Evolutionary conservation across 1,140 invertebrate species (phyloP).

Genomic region (Pseudomyrmex dendroicus): DNA sequence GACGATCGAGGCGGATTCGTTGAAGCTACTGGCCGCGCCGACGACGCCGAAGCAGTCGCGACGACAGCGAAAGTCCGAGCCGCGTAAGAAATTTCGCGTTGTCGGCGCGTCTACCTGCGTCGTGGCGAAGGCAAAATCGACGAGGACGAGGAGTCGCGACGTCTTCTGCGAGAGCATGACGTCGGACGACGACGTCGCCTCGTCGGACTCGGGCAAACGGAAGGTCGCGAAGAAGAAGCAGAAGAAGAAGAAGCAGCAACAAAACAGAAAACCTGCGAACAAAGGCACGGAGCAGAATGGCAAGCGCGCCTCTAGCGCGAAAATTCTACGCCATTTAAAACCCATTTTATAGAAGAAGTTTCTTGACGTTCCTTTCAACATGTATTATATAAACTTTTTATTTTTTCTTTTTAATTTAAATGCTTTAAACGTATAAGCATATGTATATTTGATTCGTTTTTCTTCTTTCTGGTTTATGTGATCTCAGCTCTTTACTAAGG

Average conservation of each 20-base stretch:
- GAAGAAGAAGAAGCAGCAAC: slow-evolving; percentile 84
- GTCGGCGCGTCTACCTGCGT: slow-evolving; percentile 7
- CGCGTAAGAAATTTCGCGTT: slow-evolving; percentile 69
- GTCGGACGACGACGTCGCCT: slow-evolving; percentile 85
- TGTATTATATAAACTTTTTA: background rate
- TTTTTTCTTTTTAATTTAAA: too few relatives aligned
- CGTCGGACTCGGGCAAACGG: slow-evolving; percentile 55
- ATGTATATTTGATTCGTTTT: too few relatives aligned
- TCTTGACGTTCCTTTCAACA: background rate
- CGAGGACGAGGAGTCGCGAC: slow-evolving; percentile 63
- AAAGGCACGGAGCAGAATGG: background rate
- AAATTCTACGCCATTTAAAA: slow-evolving; percentile 10
- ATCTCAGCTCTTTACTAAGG: too few relatives aligned
- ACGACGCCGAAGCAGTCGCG: slow-evolving; percentile 22
- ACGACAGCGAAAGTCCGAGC: slow-evolving; percentile 75
- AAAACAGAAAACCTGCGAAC: slow-evolving; percentile 78
- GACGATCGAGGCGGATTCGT: slow-evolving; percentile 66
- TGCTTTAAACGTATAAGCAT: too few relatives aligned
- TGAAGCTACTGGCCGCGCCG: slow-evolving; percentile 64
- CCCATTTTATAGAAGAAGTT: background rate
- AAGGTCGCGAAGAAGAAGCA: slow-evolving; percentile 82
- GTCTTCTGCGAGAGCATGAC: slow-evolving; percentile 83
- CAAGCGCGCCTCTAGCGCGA: slow-evolving; percentile 50
- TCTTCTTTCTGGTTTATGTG: too few relatives aligned
- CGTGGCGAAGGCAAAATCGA: slow-evolving; percentile 52